Evolutionary conservation across 2,888 invertebrate genomes (phyloP).

Genomic region (Sacculina carcini): DNA sequence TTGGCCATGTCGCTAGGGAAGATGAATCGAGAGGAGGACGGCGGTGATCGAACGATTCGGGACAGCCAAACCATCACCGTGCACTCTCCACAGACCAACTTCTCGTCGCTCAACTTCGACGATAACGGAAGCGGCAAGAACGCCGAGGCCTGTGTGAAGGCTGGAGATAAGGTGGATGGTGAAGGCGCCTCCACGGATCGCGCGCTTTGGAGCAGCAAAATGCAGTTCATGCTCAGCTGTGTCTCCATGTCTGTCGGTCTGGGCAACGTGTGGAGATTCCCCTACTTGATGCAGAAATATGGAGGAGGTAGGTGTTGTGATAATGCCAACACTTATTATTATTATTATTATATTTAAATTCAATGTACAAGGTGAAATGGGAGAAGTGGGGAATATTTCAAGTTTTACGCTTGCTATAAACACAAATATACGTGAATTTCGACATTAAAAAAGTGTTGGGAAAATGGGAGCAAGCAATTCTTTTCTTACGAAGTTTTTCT

Average conservation of each 20-base stretch:
- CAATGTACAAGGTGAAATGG: too few relatives aligned
- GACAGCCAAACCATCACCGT: conserved; percentile 2
- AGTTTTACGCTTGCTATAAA: not conserved
- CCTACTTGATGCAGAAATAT: conserved; percentile 34
- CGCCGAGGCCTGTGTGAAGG: too few relatives aligned
- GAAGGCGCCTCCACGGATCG: conserved; percentile 9
- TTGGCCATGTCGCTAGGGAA: too few relatives aligned
- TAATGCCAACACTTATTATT: not conserved
- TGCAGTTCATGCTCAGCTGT: conserved; percentile 32
- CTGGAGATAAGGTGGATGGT: conserved; percentile 11
- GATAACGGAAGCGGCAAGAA: conserved; percentile 11
- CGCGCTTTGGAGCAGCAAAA: conserved; percentile 13
- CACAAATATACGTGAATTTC: too few relatives aligned
- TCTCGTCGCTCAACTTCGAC: conserved; percentile 12
- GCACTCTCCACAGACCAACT: conserved; percentile 10
- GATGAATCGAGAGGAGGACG: conserved; percentile 7
- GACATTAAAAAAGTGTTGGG: too few relatives aligned
- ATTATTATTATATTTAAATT: not conserved
- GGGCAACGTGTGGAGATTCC: conserved; percentile 36
- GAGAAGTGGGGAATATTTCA: not conserved
- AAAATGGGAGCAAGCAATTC: too few relatives aligned
- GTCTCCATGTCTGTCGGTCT: conserved; percentile 34
- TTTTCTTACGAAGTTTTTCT: too few relatives aligned
- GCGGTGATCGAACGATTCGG: not conserved
- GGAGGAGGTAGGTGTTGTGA: conserved; percentile 28